Evolutionary conservation across 2,113 vertebrate genomes (phyloP).

Genomic region (Phalacrocorax pelagicus): DNA sequence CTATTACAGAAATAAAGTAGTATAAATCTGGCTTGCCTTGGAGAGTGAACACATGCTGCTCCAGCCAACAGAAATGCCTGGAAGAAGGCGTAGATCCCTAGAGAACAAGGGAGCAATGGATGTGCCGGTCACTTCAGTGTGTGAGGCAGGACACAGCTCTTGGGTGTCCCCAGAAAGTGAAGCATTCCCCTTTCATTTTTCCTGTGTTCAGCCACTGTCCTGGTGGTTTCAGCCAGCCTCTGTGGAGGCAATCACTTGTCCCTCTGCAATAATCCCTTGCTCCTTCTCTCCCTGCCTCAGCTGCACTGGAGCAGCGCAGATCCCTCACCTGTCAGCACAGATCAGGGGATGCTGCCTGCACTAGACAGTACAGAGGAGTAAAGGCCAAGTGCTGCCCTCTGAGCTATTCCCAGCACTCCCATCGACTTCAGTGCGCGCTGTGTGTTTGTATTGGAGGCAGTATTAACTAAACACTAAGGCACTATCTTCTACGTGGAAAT

Average conservation of each 20-base stretch:
- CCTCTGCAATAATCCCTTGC: background rate
- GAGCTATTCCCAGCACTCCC: background rate
- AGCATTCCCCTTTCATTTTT: background rate
- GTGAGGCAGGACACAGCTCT: background rate
- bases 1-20: background rate
- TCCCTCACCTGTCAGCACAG: background rate
- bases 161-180: background rate
- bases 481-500: background rate
- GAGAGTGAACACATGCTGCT: background rate
- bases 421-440: accelerated
- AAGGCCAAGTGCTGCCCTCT: background rate
- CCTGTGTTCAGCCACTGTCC: background rate
- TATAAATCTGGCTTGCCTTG: background rate
- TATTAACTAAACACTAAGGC: background rate
- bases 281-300: background rate
- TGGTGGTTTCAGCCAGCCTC: background rate
- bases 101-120: background rate
- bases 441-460: background rate
- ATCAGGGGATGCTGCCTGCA: background rate
- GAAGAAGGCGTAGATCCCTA: background rate
- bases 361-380: background rate
- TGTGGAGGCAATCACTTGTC: background rate
- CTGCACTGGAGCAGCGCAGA: background rate
- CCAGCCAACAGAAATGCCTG: background rate
- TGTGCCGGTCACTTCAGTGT: accelerated